Evolutionary conservation across 2,113 vertebrate genomes (phyloP).

Genomic region (Myotis davidii): DNA sequence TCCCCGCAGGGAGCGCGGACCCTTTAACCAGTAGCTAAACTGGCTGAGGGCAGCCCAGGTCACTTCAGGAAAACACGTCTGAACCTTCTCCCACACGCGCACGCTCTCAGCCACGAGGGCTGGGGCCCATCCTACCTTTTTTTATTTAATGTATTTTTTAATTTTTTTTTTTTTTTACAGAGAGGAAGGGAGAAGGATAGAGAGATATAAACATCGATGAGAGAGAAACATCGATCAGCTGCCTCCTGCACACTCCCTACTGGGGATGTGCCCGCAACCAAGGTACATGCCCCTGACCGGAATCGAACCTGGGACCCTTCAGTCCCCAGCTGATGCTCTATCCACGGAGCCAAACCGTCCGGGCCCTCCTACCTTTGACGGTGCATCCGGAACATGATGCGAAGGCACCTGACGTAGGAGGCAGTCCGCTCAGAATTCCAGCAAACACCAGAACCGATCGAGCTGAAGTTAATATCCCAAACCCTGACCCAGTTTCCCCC

Average conservation of each 20-base stretch:
- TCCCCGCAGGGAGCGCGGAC: neutral
- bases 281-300: too few species aligned
- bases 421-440: slow-evolving; percentile 18
- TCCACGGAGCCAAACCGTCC: too few species aligned
- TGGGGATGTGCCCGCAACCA: too few species aligned
- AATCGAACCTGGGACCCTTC: too few species aligned
- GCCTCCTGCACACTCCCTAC: too few species aligned
- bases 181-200: too few species aligned
- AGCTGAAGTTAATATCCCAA: slow-evolving; percentile 47
- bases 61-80: neutral
- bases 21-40: neutral
- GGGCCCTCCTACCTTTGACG: neutral
- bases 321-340: too few species aligned
- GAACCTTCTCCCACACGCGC: neutral
- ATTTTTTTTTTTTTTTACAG: too few species aligned
- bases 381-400: neutral
- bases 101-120: neutral
- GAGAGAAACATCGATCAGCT: too few species aligned
- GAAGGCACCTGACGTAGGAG: neutral
- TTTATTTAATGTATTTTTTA: too few species aligned
- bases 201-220: too few species aligned
- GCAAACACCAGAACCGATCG: slow-evolving; percentile 42
- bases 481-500: slow-evolving; percentile 27
- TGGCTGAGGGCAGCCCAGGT: neutral
- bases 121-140: neutral